A percentile compares a stretch with the other conserved stretches of the same genome.
phyloP scores from a whole-genome alignment of 35 echinoderm and acorn worm species.

The Ophiothrix spiculata region DNA sequence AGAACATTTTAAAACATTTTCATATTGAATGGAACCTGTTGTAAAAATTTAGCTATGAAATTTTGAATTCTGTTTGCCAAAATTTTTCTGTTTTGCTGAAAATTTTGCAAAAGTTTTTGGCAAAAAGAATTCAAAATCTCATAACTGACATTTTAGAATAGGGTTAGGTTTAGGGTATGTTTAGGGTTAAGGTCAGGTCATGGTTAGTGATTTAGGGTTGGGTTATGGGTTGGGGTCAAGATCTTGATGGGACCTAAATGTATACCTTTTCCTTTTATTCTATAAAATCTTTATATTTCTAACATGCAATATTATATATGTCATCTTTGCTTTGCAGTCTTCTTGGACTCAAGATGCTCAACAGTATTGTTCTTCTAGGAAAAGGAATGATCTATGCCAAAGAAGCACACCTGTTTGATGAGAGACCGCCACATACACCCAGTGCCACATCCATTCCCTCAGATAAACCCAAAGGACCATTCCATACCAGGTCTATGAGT shows the following conservation, averaged over 20 bases:
- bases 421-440: slow-evolving; percentile 10
- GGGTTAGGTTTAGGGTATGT: too few species aligned
- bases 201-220: too few species aligned
- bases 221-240: not conserved
- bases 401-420: slow-evolving; percentile 30
- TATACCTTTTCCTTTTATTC: not conserved
- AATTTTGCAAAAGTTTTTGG: not conserved
- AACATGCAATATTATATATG: not conserved
- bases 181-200: too few species aligned
- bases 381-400: slow-evolving; percentile 61
- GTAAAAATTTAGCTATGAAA: too few species aligned
- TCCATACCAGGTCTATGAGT: not conserved
- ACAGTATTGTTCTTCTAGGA: slow-evolving; percentile 62
- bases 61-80: too few species aligned
- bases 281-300: not conserved
- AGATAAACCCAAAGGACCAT: not conserved
- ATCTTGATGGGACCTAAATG: too few species aligned
- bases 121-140: not conserved
- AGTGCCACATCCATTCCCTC: not conserved
- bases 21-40: too few species aligned
- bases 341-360: slow-evolving; percentile 52
- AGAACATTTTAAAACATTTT: too few species aligned
- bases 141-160: not conserved
- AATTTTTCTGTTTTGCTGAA: not conserved
- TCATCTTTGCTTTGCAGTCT: slow-evolving; percentile 43